Evolutionary conservation across 2,797 vertebrate genomes (phyloP).

Genomic region (Pitangus sulphuratus): DNA sequence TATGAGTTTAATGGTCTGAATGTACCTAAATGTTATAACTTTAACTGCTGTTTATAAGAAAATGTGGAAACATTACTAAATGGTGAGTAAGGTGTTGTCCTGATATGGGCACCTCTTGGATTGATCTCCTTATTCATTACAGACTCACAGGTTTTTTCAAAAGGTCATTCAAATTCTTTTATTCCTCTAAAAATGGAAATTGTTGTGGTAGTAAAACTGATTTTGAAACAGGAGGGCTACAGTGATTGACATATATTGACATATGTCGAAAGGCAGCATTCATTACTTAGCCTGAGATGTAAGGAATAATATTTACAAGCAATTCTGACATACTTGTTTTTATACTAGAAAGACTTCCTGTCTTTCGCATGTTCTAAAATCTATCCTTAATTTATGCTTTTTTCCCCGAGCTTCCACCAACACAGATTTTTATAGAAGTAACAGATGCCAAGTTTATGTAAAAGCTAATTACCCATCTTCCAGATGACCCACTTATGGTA

Average conservation of each 20-base stretch:
- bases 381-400: neutral
- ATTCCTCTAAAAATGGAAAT: neutral
- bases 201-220: neutral
- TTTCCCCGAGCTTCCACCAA: slow-evolving; percentile 4
- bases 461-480: slow-evolving; percentile 38
- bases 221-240: neutral
- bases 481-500: slow-evolving; percentile 39
- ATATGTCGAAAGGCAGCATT: neutral
- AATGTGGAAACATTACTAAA: neutral
- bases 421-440: slow-evolving; percentile 5
- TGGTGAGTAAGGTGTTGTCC: neutral
- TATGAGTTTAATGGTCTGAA: neutral
- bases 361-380: neutral
- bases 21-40: neutral
- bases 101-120: neutral
- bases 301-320: neutral
- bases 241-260: neutral
- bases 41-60: neutral
- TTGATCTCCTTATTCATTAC: neutral
- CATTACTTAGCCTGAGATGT: neutral
- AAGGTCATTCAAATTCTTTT: neutral
- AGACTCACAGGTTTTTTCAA: neutral
- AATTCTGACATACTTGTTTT: neutral
- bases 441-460: slow-evolving; percentile 52
- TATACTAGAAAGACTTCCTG: neutral